Conservation (phyloP, 2,113 vertebrate genomes). For the Australoheros scitulus region DNA sequence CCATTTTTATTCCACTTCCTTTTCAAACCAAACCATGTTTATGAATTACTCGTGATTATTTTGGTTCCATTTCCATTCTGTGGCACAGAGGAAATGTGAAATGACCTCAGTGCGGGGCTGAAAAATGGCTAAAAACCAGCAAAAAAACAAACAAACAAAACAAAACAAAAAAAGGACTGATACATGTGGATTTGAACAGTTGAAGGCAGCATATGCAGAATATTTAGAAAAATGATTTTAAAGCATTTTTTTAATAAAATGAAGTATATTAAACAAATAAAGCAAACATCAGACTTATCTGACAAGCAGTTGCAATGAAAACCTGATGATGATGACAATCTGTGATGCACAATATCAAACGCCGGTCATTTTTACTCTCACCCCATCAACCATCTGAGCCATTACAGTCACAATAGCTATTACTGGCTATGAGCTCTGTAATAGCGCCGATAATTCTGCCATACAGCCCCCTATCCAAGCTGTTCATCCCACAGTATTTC, state of each 20-base stretch:
- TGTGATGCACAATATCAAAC: constrained; percentile 40
- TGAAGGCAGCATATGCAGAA: not conserved
- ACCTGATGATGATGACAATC: constrained; percentile 26
- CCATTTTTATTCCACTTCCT: not conserved
- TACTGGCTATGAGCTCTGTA: constrained; percentile 50
- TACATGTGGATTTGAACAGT: not conserved
- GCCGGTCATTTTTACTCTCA: constrained; percentile 25
- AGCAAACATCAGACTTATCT: not conserved
- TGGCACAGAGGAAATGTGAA: not conserved
- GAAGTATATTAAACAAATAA: not conserved
- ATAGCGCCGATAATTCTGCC: constrained; percentile 54
- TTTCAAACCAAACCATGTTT: not conserved
- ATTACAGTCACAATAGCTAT: constrained; percentile 54
- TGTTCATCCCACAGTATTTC: constrained; percentile 48
- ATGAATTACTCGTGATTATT: not conserved
- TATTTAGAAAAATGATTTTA: not conserved
- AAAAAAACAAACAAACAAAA: no score
- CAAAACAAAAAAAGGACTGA: no score
- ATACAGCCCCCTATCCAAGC: constrained; percentile 39
- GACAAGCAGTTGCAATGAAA: constrained; percentile 14
- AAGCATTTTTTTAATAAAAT: not conserved
- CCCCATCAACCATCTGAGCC: constrained; percentile 56
- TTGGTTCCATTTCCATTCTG: not conserved
- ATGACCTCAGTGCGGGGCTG: not conserved
- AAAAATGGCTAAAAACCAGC: not conserved